Conservation (phyloP, 2,113 vertebrate species). For the Lipophrys pholis region DNA sequence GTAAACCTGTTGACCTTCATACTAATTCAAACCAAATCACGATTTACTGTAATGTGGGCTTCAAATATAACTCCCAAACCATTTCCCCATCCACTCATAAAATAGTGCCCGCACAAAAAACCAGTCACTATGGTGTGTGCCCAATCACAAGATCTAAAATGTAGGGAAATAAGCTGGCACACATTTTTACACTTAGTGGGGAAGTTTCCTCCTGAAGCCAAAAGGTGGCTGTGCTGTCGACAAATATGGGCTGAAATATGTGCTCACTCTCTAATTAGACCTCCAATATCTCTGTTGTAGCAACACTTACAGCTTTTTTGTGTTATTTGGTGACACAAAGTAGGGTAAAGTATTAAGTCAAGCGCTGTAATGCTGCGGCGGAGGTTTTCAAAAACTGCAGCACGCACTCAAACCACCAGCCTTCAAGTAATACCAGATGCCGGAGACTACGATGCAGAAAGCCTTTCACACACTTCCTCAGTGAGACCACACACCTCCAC, state of each 20-base stretch:
- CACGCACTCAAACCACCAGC: slow-evolving; percentile 60
- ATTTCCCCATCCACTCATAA: background rate
- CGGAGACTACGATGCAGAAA: slow-evolving; percentile 45
- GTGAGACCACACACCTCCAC: slow-evolving; percentile 63
- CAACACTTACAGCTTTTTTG: slow-evolving; percentile 4
- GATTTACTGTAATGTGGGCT: background rate
- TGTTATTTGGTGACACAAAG: slow-evolving; percentile 29
- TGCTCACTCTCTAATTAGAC: background rate
- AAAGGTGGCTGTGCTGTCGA: slow-evolving; percentile 3
- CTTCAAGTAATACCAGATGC: slow-evolving; percentile 73
- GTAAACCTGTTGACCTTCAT: background rate
- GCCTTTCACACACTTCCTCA: slow-evolving; percentile 51
- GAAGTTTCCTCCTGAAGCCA: background rate
- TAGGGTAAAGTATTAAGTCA: slow-evolving; percentile 43
- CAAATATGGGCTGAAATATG: background rate
- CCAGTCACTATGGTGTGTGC: background rate
- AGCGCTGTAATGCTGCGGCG: slow-evolving; percentile 36
- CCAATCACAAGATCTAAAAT: background rate
- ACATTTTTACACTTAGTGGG: background rate
- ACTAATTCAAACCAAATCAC: background rate
- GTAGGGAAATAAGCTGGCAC: background rate
- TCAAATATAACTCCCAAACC: background rate
- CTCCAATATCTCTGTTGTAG: background rate
- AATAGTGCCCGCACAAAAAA: background rate
- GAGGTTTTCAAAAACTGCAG: slow-evolving; percentile 41